A percentile compares a stretch with the other conserved stretches of the same genome.
Evolutionary conservation across 2,888 invertebrate species (phyloP).

Genomic region (Penaeus monodon): DNA sequence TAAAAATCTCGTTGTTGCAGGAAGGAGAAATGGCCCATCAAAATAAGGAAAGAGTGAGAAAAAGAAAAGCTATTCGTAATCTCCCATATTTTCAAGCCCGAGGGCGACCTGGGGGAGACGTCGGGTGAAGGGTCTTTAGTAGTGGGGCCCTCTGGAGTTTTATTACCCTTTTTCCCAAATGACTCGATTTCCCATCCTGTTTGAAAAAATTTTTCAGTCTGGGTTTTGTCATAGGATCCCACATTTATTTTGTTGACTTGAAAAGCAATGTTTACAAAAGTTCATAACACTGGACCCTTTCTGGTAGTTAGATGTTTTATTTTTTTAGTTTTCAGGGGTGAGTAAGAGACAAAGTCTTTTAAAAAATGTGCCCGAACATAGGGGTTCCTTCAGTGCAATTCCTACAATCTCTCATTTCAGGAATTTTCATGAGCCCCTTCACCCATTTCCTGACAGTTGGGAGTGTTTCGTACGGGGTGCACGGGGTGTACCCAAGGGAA

Average conservation of each 20-base stretch:
- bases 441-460: too few species aligned
- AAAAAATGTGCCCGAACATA: background rate
- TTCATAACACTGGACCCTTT: background rate
- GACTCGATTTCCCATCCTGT: background rate
- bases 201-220: background rate
- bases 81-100: background rate
- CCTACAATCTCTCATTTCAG: too few species aligned
- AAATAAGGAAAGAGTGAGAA: background rate
- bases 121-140: background rate
- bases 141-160: constrained; percentile 7
- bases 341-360: background rate
- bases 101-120: background rate
- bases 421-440: too few species aligned
- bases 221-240: background rate
- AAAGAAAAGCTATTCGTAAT: constrained; percentile 5
- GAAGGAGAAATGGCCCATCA: background rate
- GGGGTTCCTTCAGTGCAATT: background rate
- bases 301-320: constrained; percentile 7
- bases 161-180: background rate
- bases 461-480: too few species aligned
- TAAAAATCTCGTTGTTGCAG: background rate
- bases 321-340: background rate
- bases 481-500: too few species aligned
- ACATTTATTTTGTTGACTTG: constrained; percentile 1
- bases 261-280: background rate